phyloP scores from a whole-genome alignment of 2,797 vertebrate genomes.

The Epinephelus awoara region DNA sequence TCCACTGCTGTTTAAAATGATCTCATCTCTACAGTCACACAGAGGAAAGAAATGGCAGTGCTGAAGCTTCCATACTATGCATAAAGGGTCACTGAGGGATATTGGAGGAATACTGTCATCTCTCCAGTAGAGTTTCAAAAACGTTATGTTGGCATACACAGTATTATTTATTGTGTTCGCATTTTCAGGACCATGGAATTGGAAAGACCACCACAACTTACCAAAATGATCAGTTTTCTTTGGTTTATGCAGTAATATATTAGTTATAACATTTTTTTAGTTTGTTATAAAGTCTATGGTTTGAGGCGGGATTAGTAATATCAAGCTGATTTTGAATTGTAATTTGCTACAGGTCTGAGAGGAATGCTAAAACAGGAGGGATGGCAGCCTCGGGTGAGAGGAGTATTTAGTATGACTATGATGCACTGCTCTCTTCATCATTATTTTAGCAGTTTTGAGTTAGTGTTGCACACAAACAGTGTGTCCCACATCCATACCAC shows the following conservation, averaged over 20 bases:
- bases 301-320: conserved; percentile 35
- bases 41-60: not conserved
- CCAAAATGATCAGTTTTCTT: too few relatives aligned
- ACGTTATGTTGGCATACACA: too few relatives aligned
- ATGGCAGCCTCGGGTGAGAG: not conserved
- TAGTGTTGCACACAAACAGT: not conserved
- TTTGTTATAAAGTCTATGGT: not conserved
- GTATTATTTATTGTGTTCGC: not conserved
- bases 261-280: conserved; percentile 1
- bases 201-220: too few relatives aligned
- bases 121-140: not conserved
- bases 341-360: conserved; percentile 26
- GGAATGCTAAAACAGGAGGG: conserved; percentile 24
- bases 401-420: not conserved
- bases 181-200: not conserved
- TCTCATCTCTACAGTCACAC: conserved; percentile 16
- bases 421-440: not conserved
- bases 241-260: not conserved
- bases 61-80: not conserved
- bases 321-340: conserved; percentile 24
- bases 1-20: conserved; percentile 30
- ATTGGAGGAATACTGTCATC: not conserved
- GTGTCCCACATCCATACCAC: not conserved
- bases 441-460: not conserved
- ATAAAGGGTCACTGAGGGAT: not conserved